phyloP scores from a whole-genome alignment of 1,140 invertebrate genomes.

The Drosophila chauvacae region DNA sequence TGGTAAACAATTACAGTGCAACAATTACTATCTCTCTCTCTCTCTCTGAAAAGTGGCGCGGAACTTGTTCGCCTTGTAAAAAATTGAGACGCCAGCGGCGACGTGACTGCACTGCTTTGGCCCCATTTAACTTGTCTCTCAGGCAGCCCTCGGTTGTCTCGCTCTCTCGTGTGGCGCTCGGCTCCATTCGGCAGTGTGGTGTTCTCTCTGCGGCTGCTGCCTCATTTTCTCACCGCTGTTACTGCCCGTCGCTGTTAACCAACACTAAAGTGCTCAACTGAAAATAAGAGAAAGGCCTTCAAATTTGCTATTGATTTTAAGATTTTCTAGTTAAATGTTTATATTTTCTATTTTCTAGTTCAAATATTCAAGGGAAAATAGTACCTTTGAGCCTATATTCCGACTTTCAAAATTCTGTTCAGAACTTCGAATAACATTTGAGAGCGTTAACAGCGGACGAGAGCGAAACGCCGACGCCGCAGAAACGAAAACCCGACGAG shows the following conservation, averaged over 20 bases:
- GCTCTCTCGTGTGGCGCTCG: conserved; percentile 22
- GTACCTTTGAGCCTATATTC: too few relatives aligned
- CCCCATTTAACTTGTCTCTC: conserved; percentile 61
- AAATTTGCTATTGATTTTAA: not conserved
- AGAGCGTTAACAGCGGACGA: conserved; percentile 1
- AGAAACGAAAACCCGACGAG: not conserved
- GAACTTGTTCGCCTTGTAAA: conserved; percentile 78
- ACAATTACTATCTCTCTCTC: conserved; percentile 49
- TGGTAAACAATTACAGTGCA: conserved; percentile 61
- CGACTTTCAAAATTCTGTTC: not conserved
- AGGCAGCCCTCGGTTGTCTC: not conserved
- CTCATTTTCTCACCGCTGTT: not conserved
- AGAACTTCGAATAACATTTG: not conserved
- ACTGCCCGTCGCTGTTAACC: conserved; percentile 4
- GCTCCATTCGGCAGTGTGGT: conserved; percentile 1
- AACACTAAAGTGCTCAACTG: not conserved
- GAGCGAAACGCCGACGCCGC: conserved; percentile 2
- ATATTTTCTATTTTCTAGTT: too few relatives aligned
- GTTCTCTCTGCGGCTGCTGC: conserved; percentile 2
- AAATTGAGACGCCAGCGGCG: conserved; percentile 60
- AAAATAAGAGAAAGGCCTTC: not conserved
- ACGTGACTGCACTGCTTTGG: conserved; percentile 73
- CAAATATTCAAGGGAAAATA: not conserved
- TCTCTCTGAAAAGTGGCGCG: conserved; percentile 29
- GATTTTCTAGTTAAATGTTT: not conserved